Base-by-base conservation (phyloP, 2,113 vertebrate species). In the Craseonycteris thonglongyai region DNA sequence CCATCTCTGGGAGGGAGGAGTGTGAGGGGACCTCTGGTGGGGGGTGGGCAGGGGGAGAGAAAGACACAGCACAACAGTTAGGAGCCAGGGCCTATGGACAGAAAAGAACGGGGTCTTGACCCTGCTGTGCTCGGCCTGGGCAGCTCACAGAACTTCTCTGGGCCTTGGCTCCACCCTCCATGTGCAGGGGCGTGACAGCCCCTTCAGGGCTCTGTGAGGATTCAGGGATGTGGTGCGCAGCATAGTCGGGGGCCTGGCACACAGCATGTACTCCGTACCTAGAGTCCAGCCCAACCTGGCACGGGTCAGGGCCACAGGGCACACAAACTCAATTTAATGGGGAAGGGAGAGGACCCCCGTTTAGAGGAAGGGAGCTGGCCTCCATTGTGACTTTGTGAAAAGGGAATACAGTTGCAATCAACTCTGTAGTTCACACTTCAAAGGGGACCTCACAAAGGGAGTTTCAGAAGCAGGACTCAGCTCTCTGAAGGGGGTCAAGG, bases 401-500 rank as follows among this genome's bases (percentile, higher is more conserved):
- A 3, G 26, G 11, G 33, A 13, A 61, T 28, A 33, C 24, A 49
- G 61, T 4, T 75, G 1, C n/a, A 1, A 22, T 6, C 24, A 21
- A 3, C 35, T 40, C 66, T 65, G 2, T 15, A 35, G 5, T 45
- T 75, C 26, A 15, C 45, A 21, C 40, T n/a, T 74, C 28, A 4
- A 26, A 49, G 81, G 68, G 40, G 22, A n/a, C 33, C 35, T 81
- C 38, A 7, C 26, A 26, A 22, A 78, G 69, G 45, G 8, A 86
- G 58, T 45, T 10, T 16, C 1, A 19, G 85, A 22, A 58, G 35
- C 7, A 10, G 3, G 5, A 18, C 71, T 59, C 59, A 6, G 87
- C 35, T 16, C 1, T 40, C 1, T 0, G 5, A 51, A 22, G 22
- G 22, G 16, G n/a, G 75, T 1, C n/a, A n/a, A n/a, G n/a, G n/a